Conservation (phyloP, 2,113 vertebrate species). For the Etia nguti region DNA sequence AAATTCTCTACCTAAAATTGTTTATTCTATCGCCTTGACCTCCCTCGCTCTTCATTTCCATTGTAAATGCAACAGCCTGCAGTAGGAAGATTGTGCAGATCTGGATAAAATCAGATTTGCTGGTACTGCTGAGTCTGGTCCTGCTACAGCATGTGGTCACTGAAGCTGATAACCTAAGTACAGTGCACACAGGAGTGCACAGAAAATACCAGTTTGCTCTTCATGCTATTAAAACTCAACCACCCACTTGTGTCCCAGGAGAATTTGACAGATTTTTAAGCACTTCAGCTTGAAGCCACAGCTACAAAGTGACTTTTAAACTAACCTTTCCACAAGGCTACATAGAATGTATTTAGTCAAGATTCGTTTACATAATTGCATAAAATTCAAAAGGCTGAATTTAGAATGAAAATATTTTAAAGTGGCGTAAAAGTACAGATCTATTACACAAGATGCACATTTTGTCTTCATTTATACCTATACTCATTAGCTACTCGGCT, state of each 20-base stretch:
- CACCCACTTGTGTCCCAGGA: neutral
- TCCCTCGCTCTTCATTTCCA: constrained; percentile 38
- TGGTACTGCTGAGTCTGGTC: neutral
- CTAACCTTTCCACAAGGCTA: neutral
- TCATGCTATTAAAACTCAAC: constrained; percentile 41
- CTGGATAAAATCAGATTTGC: constrained; percentile 36
- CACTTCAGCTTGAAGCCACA: neutral
- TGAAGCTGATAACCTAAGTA: constrained; percentile 7
- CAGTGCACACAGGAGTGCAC: neutral
- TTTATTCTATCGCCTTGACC: constrained; percentile 47
- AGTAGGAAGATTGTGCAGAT: constrained; percentile 13
- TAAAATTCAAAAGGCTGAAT: neutral
- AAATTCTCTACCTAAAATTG: constrained; percentile 40
- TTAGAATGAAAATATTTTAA: neutral
- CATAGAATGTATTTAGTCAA: neutral
- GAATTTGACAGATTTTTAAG: neutral
- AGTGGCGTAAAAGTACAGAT: neutral
- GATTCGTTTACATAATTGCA: neutral
- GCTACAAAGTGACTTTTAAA: neutral
- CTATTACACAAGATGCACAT: neutral
- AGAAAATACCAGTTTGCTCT: constrained; percentile 41
- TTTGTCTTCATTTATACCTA: neutral
- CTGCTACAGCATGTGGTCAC: neutral
- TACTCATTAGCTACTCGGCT: neutral
- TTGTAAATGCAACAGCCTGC: constrained; percentile 20